Evolutionary conservation across 2,797 vertebrate species (phyloP).

Genomic region (Australoheros facetus): DNA sequence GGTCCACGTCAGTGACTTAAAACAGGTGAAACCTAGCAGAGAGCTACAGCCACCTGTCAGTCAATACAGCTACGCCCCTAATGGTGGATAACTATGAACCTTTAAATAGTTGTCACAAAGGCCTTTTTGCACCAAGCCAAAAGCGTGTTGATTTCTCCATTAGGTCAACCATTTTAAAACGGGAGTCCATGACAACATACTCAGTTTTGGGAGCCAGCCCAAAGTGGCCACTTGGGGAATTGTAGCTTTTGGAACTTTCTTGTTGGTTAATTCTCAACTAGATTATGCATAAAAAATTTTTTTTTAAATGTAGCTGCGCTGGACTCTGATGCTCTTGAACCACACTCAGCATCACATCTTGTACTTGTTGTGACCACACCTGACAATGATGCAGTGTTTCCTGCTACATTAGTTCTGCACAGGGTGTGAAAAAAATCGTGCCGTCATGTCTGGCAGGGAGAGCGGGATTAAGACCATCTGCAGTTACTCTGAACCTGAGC

Average conservation of each 20-base stretch:
- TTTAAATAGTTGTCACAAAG: background rate
- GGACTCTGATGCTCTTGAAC: constrained; percentile 4
- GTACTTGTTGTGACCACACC: constrained; percentile 17
- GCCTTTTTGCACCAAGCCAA: background rate
- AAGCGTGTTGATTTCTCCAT: too few relatives aligned
- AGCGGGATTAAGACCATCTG: background rate
- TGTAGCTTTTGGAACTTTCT: background rate
- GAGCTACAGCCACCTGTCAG: background rate
- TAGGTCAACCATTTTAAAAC: background rate
- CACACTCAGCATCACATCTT: background rate
- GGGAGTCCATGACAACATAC: background rate
- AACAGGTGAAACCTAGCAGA: background rate
- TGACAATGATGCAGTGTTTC: constrained; percentile 14
- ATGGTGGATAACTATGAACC: background rate
- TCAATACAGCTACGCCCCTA: background rate
- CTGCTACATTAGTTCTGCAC: background rate
- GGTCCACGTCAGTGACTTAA: too few relatives aligned
- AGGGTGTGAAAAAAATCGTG: background rate
- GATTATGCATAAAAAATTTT: background rate
- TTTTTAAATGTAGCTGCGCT: background rate
- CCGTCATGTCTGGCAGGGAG: constrained; percentile 6
- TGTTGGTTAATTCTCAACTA: background rate
- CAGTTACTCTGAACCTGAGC: background rate
- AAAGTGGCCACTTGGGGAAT: background rate
- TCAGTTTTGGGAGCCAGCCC: background rate